Base-by-base conservation (phyloP, 2,888 invertebrate genomes). In the Plebejus melissa region DNA sequence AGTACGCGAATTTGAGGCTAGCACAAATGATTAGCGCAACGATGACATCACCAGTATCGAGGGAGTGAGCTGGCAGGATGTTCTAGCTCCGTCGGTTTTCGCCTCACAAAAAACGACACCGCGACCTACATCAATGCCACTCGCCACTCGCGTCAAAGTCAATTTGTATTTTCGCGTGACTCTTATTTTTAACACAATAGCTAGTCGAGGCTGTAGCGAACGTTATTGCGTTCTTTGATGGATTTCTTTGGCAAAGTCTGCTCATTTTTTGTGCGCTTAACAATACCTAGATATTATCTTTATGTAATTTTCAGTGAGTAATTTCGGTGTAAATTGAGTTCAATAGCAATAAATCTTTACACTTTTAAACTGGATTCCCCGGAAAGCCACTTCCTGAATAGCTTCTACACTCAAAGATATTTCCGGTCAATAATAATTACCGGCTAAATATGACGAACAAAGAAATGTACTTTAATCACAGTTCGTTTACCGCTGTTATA, bases 111-210 rank as follows among this genome's bases (percentile, higher is more conserved):
- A 87, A 89, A 88, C 82, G 81, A 80, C 79, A 80, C 83, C 88
- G 83, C 88, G 92, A 93, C 93, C 93, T 93, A 90, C 90, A 89
- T 86, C 91, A 93, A 92, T 79, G 81, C 77, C 76, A 76, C 71
- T 76, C 76, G 41, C 71, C 41, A 69, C 69, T 77, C 71, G 77
- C 72, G 77, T 76, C 77, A 78, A 78, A 72, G 75, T 75, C 38
- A 69, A 41, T 57, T 70, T 57, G 70, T 50, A 57, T 75, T 58
- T 57, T 70, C 57, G 57, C 75, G 50, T 72, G 46, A 50, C 46
- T 71, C 71, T 71, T 71, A 71, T 71, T 71, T 65, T 50, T 71
- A 54, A 50, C 22, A 71, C 71, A 72, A 72, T 54, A 50, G 50
- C 32, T 72, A 41, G 72, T 72, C 70, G n/a, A 70, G 46, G 46